phyloP scores from a whole-genome alignment of 2,797 vertebrate genomes.

The Gouania willdenowi region DNA sequence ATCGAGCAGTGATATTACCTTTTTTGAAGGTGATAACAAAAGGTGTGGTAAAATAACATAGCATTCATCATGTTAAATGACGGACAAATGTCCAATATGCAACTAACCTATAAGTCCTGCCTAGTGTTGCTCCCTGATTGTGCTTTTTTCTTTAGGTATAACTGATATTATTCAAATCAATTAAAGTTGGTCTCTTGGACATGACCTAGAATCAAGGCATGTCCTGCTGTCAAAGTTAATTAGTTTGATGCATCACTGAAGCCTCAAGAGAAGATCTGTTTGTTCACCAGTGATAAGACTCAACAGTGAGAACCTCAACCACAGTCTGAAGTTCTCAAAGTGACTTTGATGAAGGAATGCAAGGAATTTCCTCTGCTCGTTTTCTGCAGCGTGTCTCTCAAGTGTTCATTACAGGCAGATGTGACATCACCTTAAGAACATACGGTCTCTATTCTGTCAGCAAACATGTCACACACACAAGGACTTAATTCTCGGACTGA shows the following conservation, averaged over 20 bases:
- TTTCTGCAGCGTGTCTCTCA: conserved; percentile 7
- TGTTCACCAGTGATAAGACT: not conserved
- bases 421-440: conserved; percentile 23
- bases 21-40: no score
- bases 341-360: conserved; percentile 17
- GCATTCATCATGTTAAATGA: no score
- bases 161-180: no score
- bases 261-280: not conserved
- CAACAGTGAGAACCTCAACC: conserved; percentile 2
- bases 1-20: conserved; percentile 23
- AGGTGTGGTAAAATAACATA: no score
- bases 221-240: not conserved
- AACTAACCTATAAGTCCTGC: no score
- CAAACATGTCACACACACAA: conserved; percentile 5
- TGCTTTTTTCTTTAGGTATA: no score
- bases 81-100: no score
- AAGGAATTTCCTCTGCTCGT: conserved; percentile 6
- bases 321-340: not conserved
- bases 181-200: not conserved
- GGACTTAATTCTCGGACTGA: conserved; percentile 13
- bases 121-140: no score
- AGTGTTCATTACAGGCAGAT: conserved; percentile 12
- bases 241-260: not conserved
- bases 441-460: conserved; percentile 10
- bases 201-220: not conserved